Evolutionary conservation across 1,140 invertebrate genomes (phyloP).

Genomic region (Drosophila bifasciata): DNA sequence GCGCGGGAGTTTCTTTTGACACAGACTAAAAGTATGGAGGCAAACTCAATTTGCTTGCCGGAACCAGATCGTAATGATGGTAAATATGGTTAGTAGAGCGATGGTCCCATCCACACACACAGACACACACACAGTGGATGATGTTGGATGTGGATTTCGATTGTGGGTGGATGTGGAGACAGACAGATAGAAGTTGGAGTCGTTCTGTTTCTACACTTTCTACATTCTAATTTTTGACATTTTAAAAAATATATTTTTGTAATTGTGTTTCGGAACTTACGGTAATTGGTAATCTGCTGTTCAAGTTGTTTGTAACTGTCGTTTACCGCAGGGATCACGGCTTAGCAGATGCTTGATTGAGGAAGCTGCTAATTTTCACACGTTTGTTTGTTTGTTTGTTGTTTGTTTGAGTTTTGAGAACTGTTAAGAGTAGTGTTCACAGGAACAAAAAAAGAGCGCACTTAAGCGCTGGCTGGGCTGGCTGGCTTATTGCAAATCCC

Average conservation of each 20-base stretch:
- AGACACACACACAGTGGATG: background rate
- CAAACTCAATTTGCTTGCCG: slow-evolving; percentile 52
- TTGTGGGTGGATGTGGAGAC: background rate
- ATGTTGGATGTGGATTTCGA: background rate
- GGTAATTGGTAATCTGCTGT: background rate
- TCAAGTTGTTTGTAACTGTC: background rate
- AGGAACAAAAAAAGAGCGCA: background rate
- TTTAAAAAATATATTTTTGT: no score
- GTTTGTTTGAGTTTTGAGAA: background rate
- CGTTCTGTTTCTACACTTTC: slow-evolving; percentile 2
- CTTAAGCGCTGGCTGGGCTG: no score
- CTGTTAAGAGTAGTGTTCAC: background rate
- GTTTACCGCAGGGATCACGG: background rate
- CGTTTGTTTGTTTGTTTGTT: slow-evolving; percentile 20
- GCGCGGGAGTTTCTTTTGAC: slow-evolving; percentile 5
- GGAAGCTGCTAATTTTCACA: slow-evolving; percentile 29
- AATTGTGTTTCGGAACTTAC: slow-evolving; percentile 11
- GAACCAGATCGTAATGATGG: slow-evolving; percentile 17
- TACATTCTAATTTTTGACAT: background rate
- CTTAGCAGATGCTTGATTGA: background rate
- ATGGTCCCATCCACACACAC: background rate
- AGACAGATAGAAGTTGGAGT: background rate
- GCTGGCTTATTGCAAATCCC: slow-evolving; percentile 1
- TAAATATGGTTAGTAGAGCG: background rate
- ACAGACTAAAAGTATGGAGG: no score